These are phyloP conservation scores for Xestobium rufovillosum DNA, from an alignment of 2,888 invertebrate genomes.

Conservation along the genomic window DNA sequence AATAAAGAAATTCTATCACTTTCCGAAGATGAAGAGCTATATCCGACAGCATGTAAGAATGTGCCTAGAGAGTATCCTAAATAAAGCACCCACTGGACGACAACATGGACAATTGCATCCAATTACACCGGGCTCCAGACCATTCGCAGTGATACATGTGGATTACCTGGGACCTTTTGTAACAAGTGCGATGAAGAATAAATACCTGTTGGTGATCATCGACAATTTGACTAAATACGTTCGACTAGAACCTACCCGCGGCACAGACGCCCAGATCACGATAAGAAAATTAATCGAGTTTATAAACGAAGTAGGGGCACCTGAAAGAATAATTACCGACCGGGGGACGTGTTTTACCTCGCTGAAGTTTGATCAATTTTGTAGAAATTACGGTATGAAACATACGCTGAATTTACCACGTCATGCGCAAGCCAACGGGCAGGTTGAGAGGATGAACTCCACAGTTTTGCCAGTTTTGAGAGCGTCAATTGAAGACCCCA, in stretches of 20 bases:
- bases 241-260: slow-evolving; percentile 17
- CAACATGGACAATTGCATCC: slow-evolving; percentile 24
- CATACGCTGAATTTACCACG: slow-evolving; percentile 8
- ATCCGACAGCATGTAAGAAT: slow-evolving; percentile 6
- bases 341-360: slow-evolving; percentile 21
- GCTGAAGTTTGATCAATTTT: slow-evolving; percentile 19
- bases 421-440: slow-evolving; percentile 10
- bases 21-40: slow-evolving; percentile 8
- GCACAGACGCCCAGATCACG: slow-evolving; percentile 8
- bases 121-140: slow-evolving; percentile 22
- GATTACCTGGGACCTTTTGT: slow-evolving; percentile 25
- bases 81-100: slow-evolving; percentile 6
- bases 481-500: no score
- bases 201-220: slow-evolving; percentile 24
- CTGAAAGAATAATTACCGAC: slow-evolving; percentile 18
- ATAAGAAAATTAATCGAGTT: no score
- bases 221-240: slow-evolving; percentile 25
- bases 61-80: slow-evolving; percentile 11
- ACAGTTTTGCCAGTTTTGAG: slow-evolving; percentile 16
- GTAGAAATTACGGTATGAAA: slow-evolving; percentile 7
- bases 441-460: slow-evolving; percentile 10
- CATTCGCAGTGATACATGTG: slow-evolving; percentile 23
- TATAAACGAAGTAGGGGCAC: no score
- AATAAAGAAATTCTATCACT: slow-evolving; percentile 7
- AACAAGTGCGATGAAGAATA: slow-evolving; percentile 15